Base-by-base conservation (phyloP, 2,888 invertebrate genomes). In the Athrips mouffetella region DNA sequence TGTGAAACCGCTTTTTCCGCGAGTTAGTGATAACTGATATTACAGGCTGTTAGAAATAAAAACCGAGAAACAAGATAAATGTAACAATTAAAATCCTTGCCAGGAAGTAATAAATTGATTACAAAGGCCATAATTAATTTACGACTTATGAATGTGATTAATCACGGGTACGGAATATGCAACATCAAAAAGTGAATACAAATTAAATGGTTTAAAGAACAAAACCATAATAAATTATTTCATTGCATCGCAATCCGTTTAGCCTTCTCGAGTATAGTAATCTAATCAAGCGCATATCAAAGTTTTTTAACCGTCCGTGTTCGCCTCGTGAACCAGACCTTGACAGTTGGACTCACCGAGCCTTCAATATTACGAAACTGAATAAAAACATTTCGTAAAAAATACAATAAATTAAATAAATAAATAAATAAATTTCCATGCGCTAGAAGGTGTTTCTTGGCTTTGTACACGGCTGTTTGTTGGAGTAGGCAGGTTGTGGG, bases 281-380 rank as follows among this genome's bases (percentile, higher is more conserved):
- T 60, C 58, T 67, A 29, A 35, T 20, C 42, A 42, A 27, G 62
- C 70, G 60, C 59, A 50, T 63, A 65, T 63, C 60, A 62, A 55
- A 59, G 50, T 62, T 72, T 76, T 72, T 76, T 72, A n/a, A n/a
- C n/a, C 61, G 65, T 54, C 57, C 58, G 35, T 8, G 4, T 15
- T 23, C 21, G 16, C 66, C 57, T 58, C 53, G 61, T 64, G 56
- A 70, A 71, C 60, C 59, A 70, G 67, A 73, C 80, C 79, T 76
- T 79, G 73, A 59, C 70, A 63, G 70, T 67, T 72, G 59, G 58
- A 70, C 58, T 62, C 64, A 57, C 56, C 64, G 70, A 63, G 76
- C 80, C 81, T 78, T 81, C 77, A 76, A 71, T 64, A 65, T 66
- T 67, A 63, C 65, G 58, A 70, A 69, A 73, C 59, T 57, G 49